These are phyloP conservation scores for Opisthocomus hoazin DNA, from an alignment of 2,113 vertebrate genomes.

Conservation along the genomic window DNA sequence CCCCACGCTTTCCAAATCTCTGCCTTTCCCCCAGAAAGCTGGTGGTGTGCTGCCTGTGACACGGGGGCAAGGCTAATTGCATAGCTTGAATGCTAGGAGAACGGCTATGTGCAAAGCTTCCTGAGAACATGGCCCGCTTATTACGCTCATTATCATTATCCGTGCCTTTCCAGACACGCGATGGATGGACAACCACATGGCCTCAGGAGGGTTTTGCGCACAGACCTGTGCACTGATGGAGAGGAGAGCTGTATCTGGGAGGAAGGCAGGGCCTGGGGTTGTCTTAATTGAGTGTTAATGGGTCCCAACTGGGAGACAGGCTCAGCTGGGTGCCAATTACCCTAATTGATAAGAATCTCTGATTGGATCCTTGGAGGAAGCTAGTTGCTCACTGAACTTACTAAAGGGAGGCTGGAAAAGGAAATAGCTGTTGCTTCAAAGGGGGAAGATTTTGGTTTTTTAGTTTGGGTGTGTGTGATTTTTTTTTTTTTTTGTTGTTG, in stretches of 20 bases:
- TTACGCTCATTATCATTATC: not conserved
- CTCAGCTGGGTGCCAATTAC: constrained; percentile 49
- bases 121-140: not conserved
- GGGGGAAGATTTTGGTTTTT: not conserved
- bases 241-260: not conserved
- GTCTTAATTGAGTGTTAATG: constrained; percentile 44
- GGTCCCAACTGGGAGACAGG: constrained; percentile 36
- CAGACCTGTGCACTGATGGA: not conserved
- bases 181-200: not conserved
- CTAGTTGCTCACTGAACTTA: not conserved
- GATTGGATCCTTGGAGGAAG: not conserved
- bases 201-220: not conserved
- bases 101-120: not conserved
- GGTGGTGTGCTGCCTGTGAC: not conserved
- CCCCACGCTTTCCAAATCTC: not conserved
- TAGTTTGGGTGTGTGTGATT: no score
- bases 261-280: not conserved
- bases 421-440: not conserved
- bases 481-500: not conserved
- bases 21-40: not conserved
- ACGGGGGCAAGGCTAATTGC: not conserved
- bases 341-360: constrained; percentile 17
- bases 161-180: not conserved
- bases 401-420: not conserved
- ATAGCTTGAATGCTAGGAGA: not conserved